These are phyloP conservation scores for Myiotriccus ornatus DNA, from an alignment of 2,797 vertebrate species.

Conservation along the genomic window DNA sequence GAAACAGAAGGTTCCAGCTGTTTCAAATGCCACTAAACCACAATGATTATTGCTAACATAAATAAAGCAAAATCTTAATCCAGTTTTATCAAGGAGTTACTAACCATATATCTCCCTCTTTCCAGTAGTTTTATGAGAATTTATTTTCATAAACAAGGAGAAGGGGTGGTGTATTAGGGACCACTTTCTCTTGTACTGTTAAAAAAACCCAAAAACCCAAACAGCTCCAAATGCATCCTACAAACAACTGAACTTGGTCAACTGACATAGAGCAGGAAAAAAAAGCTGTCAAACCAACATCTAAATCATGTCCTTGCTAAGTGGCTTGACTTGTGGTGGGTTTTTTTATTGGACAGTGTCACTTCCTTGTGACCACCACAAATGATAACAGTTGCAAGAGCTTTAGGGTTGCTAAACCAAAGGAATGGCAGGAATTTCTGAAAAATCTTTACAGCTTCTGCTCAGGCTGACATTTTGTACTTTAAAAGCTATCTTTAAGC, in stretches of 20 bases:
- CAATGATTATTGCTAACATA: conserved; percentile 66
- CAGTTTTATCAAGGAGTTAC: conserved; percentile 43
- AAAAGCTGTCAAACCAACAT: neutral
- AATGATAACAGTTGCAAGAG: conserved; percentile 59
- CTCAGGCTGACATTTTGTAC: conserved; percentile 43
- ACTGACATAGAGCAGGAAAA: neutral
- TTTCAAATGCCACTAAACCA: conserved; percentile 54
- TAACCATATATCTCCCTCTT: conserved; percentile 19
- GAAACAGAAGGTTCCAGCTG: conserved; percentile 61
- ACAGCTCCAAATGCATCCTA: neutral
- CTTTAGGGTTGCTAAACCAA: conserved; percentile 46
- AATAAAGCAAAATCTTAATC: conserved; percentile 64
- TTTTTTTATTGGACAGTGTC: conserved; percentile 24
- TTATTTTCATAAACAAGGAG: neutral
- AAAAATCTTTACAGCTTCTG: conserved; percentile 21
- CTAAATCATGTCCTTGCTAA: conserved; percentile 37
- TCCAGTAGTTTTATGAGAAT: conserved; percentile 15
- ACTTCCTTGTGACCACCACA: conserved; percentile 59
- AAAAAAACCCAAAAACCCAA: neutral
- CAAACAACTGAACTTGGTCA: neutral
- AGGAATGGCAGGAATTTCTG: conserved; percentile 63
- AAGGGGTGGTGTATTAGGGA: neutral
- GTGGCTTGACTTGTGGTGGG: conserved; percentile 24
- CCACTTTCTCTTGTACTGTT: neutral
- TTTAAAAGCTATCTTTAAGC: conserved; percentile 22